These are phyloP conservation scores for Peromyscus polionotus DNA, from an alignment of 2,113 vertebrate genomes.

Conservation along the genomic window DNA sequence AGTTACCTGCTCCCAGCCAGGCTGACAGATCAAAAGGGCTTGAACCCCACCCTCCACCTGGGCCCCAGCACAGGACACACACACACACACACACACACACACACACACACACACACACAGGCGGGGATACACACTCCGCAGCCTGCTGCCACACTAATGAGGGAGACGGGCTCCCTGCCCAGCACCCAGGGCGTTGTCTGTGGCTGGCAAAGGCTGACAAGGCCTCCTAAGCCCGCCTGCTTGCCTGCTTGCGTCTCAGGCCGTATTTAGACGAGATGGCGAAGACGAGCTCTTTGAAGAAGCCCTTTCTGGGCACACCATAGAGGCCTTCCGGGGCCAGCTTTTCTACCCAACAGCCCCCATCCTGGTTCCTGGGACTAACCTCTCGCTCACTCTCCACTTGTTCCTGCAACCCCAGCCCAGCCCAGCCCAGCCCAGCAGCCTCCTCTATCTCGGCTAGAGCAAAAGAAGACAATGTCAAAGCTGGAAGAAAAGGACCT, in stretches of 20 bases:
- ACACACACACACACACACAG: neutral
- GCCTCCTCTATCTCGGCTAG: neutral
- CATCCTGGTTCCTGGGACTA: slow-evolving; percentile 27
- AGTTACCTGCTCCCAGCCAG: slow-evolving; percentile 85
- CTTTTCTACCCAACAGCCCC: neutral
- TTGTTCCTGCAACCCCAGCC: neutral
- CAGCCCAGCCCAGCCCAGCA: neutral
- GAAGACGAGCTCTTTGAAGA: slow-evolving; percentile 66
- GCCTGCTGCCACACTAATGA: neutral
- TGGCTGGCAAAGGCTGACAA: slow-evolving; percentile 53
- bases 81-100: neutral
- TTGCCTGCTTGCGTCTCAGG: slow-evolving; percentile 6
- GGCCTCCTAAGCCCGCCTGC: slow-evolving; percentile 47
- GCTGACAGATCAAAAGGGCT: slow-evolving; percentile 86
- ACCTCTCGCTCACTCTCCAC: neutral
- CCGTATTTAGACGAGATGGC: slow-evolving; percentile 64
- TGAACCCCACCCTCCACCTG: slow-evolving; percentile 69
- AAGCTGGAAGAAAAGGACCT: neutral
- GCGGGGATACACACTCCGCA: neutral
- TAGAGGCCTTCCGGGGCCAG: slow-evolving; percentile 36
- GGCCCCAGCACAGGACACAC: neutral
- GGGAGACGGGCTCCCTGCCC: slow-evolving; percentile 7
- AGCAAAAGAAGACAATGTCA: neutral
- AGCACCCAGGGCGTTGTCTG: slow-evolving; percentile 70
- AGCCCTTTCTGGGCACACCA: slow-evolving; percentile 32